Evolutionary conservation across 2,888 invertebrate genomes (phyloP).

Genomic region (Tyria jacobaeae): DNA sequence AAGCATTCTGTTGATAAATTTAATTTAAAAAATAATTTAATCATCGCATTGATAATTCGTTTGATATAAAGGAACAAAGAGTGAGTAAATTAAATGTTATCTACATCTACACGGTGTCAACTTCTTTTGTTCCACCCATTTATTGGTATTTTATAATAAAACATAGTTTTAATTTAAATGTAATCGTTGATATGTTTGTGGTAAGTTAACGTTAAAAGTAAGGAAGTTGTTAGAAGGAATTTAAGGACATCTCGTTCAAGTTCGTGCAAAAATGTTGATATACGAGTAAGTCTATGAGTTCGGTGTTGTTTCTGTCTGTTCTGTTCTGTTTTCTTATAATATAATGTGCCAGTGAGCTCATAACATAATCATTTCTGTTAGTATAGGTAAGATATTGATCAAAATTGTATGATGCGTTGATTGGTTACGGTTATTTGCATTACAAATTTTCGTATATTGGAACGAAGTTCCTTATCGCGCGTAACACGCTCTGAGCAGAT

Average conservation of each 20-base stretch:
- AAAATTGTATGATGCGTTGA: too few species aligned
- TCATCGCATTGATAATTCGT: neutral
- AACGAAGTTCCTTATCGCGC: too few species aligned
- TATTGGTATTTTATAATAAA: neutral
- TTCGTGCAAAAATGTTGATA: neutral
- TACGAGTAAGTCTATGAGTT: too few species aligned
- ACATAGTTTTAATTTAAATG: neutral
- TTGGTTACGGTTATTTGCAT: too few species aligned
- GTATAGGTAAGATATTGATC: too few species aligned
- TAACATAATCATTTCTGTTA: too few species aligned
- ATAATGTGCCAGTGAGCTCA: too few species aligned
- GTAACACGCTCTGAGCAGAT: too few species aligned
- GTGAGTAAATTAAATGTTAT: too few species aligned
- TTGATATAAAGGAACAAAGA: too few species aligned
- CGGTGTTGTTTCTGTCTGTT: too few species aligned
- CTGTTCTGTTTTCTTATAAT: neutral
- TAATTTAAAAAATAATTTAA: neutral
- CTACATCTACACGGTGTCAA: neutral
- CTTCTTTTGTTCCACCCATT: neutral
- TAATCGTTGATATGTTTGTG: neutral
- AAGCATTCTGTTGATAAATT: conserved; percentile 13
- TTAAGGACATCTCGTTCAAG: neutral
- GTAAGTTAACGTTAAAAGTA: neutral
- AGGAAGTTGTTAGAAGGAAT: neutral
- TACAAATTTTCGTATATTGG: too few species aligned